Evolutionary conservation across 2,888 invertebrate genomes (phyloP), one percentile per base, ranked within the genome.

Genomic region (Drosophila ezoana): DNA sequence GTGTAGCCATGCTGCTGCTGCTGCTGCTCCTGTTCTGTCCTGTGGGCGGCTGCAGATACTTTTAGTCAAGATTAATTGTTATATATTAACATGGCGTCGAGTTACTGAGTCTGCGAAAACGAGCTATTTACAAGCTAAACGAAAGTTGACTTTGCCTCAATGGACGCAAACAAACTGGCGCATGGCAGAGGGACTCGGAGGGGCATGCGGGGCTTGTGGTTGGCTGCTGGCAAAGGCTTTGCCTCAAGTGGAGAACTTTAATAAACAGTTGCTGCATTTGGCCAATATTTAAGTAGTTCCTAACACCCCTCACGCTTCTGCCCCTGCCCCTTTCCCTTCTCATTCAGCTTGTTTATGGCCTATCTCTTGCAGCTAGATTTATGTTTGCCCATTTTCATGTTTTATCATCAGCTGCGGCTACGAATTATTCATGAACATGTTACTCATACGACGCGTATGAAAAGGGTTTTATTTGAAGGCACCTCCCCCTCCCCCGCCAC

Each of bases 51-150:
- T 75, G 63, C 74, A 59, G 79, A 65, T 89, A 83, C 84, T 89
- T 89, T 86, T 86, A 86, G 85, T 89, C 89, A 86, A 90, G 90
- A 90, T 90, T 89, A 90, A 89, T 90, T 90, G 86, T 89, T 89
- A 87, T 89, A 87, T 90, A 90, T 87, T 90, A 90, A 90, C 88
- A 85, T 87, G 90, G 89, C 89, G 89, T 87, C 82, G 90, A 90
- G 89, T 86, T 86, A 83, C 85, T 73, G 89, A 90, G 86, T 86
- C 89, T 89, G 88, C 78, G 78, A 81, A 87, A 89, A 90, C 87
- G 89, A 89, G 90, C 89, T 89, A 90, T 90, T 89, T 87, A 87
- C 89, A 87, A 90, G 90, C 90, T 90, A 90, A 90, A 81, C 89
- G 90, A 90, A 90, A 90, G 86, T 89, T 81, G 86, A 85, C 79